These are phyloP conservation scores for Crenuchus spilurus DNA, from an alignment of 2,797 vertebrate species.

Conservation along the genomic window DNA sequence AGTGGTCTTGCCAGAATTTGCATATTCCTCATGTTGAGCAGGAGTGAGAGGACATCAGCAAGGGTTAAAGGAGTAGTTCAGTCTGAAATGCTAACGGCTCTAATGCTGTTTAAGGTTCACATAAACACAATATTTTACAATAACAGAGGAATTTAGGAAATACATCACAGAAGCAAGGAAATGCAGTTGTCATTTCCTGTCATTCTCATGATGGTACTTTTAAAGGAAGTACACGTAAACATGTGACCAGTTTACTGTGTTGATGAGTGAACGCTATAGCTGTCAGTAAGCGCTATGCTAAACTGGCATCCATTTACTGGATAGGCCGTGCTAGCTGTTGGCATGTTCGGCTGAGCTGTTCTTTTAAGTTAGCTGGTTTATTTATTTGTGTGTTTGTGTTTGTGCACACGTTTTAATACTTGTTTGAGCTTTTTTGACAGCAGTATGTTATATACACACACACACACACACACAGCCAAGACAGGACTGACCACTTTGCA, in stretches of 20 bases:
- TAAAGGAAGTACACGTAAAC: no score
- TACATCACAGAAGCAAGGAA: no score
- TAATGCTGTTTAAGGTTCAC: no score
- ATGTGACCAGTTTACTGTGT: no score
- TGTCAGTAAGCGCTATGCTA: background rate
- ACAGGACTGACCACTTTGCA: conserved; percentile 49
- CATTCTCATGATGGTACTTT: no score
- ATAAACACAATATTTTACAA: no score
- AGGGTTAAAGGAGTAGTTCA: background rate
- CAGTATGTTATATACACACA: conserved; percentile 58
- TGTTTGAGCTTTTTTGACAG: conserved; percentile 4
- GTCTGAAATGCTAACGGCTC: background rate
- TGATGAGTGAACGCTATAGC: background rate
- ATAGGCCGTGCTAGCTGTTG: background rate
- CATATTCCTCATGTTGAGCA: conserved; percentile 50
- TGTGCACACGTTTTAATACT: conserved; percentile 21
- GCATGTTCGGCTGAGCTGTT: conserved; percentile 50
- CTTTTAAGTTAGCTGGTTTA: background rate
- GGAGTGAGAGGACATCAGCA: conserved; percentile 33
- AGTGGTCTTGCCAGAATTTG: conserved; percentile 34
- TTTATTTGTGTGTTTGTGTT: conserved; percentile 35
- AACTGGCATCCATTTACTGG: background rate
- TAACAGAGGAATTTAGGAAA: no score
- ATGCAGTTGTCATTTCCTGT: no score
- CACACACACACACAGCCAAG: conserved; percentile 52